Base-by-base conservation (phyloP, 2,888 invertebrate species). In the Leucophenga maculata region DNA sequence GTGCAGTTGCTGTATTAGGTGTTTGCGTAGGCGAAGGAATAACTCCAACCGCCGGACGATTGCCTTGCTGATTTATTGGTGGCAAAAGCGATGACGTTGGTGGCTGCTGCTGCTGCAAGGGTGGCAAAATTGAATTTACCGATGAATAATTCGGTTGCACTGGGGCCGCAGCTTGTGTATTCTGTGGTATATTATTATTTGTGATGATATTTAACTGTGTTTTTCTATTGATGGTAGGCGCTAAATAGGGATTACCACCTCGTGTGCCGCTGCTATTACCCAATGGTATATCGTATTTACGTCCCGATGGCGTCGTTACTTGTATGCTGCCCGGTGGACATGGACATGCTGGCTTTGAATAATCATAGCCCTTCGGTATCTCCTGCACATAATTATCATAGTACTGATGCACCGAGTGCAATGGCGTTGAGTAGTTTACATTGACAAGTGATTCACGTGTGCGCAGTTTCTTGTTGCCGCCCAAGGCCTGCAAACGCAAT, bases 221-320 rank as follows among this genome's bases (percentile, higher is more conserved):
- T 48, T 79, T 80, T 72, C 80, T 84, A 18, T 80, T 78, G 16
- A 87, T 72, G 22, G 80, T 75, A 39, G 88, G 88, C 2, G 88
- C 88, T 67, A 88, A 74, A 72, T 88, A 88, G 26, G 88, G 87
- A 70, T 74, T 78, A n/a, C 76, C 76, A 31, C 75, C 78, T 8
- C 83, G 82, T 18, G 70, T 75, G 70, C 80, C 80, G 4, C 83
- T 84, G 71, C 80, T 78, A 65, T 86, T 86, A 57, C 79, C 81
- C 52, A 83, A 73, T 39, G 86, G 86, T 72, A 85, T 82, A 54
- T 87, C 85, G 69, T 84, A 87, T 13, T 74, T 81, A 69, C 80
- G 83, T 2, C 87, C 88, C 20, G 86, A 83, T 55, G 84, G 83
- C 39, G 85, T 86, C 32, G 83, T 83, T 39, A 87, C 80, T 62